Evolutionary conservation across 2,797 vertebrate species (phyloP).

Genomic region (Chaetodon trifasciatus): DNA sequence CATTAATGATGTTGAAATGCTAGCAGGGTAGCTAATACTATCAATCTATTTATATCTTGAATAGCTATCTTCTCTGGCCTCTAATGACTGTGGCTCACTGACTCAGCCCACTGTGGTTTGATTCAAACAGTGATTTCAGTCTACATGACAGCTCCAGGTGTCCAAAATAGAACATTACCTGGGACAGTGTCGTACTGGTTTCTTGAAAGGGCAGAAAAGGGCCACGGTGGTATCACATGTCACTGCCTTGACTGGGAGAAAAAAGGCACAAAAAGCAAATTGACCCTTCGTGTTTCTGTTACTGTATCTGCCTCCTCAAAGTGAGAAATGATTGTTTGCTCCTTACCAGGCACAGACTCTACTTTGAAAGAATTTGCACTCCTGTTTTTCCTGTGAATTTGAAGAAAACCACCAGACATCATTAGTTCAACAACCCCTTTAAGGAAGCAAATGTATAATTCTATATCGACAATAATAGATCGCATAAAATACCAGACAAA

Average conservation of each 20-base stretch:
- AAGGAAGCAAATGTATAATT: not conserved
- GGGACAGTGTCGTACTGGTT: slow-evolving; percentile 93
- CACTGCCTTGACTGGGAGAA: slow-evolving; percentile 90
- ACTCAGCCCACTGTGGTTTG: not conserved
- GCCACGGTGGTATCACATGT: slow-evolving; percentile 95
- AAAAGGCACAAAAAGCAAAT: slow-evolving; percentile 22
- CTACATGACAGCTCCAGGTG: not conserved
- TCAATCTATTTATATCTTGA: too few relatives aligned
- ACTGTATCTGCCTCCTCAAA: not conserved
- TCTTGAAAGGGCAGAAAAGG: slow-evolving; percentile 93
- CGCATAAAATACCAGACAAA: not conserved
- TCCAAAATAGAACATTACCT: slow-evolving; percentile 83
- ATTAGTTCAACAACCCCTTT: not conserved
- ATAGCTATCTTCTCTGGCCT: not conserved
- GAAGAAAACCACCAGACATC: slow-evolving; percentile 25
- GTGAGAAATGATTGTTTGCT: not conserved
- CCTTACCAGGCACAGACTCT: slow-evolving; percentile 93
- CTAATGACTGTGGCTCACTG: not conserved
- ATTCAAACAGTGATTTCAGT: not conserved
- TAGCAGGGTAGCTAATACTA: not conserved
- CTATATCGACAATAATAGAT: not conserved
- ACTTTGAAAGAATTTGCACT: slow-evolving; percentile 97
- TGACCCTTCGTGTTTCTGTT: not conserved
- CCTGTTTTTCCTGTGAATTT: slow-evolving; percentile 91
- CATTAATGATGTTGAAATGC: not conserved